These are phyloP conservation scores for Brachypalpus laphriformis DNA, from an alignment of 2,888 invertebrate genomes.

Conservation along the genomic window DNA sequence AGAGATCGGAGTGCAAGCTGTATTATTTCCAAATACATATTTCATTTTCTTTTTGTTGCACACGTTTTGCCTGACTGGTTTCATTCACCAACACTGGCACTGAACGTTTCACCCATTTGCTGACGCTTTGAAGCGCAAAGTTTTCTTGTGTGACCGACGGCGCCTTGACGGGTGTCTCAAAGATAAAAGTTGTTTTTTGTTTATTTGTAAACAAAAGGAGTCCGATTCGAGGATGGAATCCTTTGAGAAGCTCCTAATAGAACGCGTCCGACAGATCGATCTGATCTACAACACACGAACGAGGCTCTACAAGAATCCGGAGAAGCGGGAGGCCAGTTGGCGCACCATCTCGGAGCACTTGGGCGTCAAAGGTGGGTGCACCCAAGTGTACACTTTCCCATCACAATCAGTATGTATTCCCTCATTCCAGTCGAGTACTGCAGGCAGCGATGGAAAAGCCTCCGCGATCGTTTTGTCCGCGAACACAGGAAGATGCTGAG, in stretches of 20 bases:
- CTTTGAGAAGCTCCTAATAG: not conserved
- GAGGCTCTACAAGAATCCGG: not conserved
- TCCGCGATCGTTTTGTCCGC: not conserved
- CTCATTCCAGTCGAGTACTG: not conserved
- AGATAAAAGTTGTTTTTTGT: not conserved
- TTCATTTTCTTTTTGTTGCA: too few relatives aligned
- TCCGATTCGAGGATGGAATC: not conserved
- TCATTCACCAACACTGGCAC: not conserved
- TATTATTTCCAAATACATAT: too few relatives aligned
- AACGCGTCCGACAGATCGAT: not conserved
- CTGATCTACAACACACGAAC: not conserved
- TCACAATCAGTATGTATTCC: not conserved
- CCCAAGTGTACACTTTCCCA: too few relatives aligned
- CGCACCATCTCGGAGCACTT: not conserved
- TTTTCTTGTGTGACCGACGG: not conserved
- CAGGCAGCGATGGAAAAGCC: not conserved
- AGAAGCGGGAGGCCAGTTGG: not conserved
- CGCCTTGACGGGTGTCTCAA: not conserved
- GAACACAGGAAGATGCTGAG: not conserved
- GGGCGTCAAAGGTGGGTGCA: not conserved
- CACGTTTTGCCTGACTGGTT: not conserved
- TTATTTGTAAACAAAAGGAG: slow-evolving; percentile 1
- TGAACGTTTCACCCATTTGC: not conserved
- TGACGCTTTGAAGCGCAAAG: not conserved
- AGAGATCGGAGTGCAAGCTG: too few relatives aligned